Percentiles rank a stretch among this genome's conserved stretches.
Evolutionary conservation across 2,888 invertebrate species (phyloP).

Genomic region (Sinodicranocentrus sp.): DNA sequence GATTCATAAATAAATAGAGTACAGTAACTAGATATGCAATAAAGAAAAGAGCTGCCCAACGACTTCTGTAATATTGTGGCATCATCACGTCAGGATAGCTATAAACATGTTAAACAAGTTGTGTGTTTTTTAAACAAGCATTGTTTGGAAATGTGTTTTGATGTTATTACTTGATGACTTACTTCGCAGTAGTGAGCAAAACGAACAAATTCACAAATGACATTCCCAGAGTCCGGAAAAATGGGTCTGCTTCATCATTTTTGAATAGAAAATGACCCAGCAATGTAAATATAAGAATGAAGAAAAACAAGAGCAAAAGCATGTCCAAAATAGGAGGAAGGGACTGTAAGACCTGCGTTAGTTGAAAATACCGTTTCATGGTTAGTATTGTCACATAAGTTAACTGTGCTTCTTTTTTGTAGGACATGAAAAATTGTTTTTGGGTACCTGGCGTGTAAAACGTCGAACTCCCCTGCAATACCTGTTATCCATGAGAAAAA

Average conservation of each 20-base stretch:
- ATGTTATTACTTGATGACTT: constrained; percentile 79
- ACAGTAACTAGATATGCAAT: constrained; percentile 91
- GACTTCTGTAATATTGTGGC: constrained; percentile 89
- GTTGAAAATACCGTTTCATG: too few species aligned
- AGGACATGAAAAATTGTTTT: too few species aligned
- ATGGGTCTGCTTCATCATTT: constrained; percentile 85
- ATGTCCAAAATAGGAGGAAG: constrained; percentile 93
- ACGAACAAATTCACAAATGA: constrained; percentile 94
- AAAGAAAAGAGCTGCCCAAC: constrained; percentile 92
- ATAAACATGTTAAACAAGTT: constrained; percentile 77
- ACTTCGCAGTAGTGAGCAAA: constrained; percentile 94
- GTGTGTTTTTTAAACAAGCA: constrained; percentile 12
- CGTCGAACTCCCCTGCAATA: constrained; percentile 87
- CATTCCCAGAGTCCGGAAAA: constrained; percentile 88
- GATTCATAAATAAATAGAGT: constrained; percentile 92
- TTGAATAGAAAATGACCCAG: constrained; percentile 91
- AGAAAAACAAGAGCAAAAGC: constrained; percentile 90
- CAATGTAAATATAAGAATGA: constrained; percentile 89
- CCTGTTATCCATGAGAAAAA: constrained; percentile 91
- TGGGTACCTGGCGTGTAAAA: constrained; percentile 77
- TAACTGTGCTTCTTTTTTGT: too few species aligned
- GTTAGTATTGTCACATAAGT: too few species aligned
- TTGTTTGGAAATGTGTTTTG: background rate
- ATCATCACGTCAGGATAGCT: constrained; percentile 97
- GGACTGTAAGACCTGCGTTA: constrained; percentile 88